Conservation (phyloP, 2,888 invertebrate species). For the Acanthosoma haemorrhoidale region DNA sequence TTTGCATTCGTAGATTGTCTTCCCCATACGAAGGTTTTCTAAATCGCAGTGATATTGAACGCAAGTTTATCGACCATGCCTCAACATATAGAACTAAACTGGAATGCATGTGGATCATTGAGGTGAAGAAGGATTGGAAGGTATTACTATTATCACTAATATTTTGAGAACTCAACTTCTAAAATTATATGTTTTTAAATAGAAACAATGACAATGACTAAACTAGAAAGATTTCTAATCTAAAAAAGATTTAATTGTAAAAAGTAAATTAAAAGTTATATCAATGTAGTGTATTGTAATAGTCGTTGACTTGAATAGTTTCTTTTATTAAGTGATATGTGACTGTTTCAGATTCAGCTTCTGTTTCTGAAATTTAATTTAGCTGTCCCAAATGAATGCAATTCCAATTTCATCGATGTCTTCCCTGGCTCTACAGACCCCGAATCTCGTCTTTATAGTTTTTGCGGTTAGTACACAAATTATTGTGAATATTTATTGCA, state of each 20-base stretch:
- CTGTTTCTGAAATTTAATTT: conserved; percentile 61
- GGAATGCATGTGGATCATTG: conserved; percentile 71
- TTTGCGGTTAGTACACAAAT: conserved; percentile 55
- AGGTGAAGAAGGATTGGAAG: conserved; percentile 59
- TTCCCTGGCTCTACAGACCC: conserved; percentile 62
- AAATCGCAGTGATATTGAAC: conserved; percentile 53
- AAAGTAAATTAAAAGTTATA: too few relatives aligned
- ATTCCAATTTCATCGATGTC: conserved; percentile 68
- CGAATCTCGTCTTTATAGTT: conserved; percentile 58
- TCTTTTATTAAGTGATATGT: too few relatives aligned
- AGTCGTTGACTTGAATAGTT: too few relatives aligned
- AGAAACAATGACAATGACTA: too few relatives aligned
- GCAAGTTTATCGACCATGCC: conserved; percentile 45
- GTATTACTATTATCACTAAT: too few relatives aligned
- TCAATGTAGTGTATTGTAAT: too few relatives aligned
- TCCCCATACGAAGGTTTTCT: conserved; percentile 45
- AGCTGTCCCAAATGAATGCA: conserved; percentile 70
- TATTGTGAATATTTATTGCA: too few relatives aligned
- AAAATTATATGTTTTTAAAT: too few relatives aligned
- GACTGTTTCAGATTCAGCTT: conserved; percentile 57
- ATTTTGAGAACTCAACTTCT: too few relatives aligned
- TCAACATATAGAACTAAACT: conserved; percentile 49
- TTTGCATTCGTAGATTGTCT: conserved; percentile 44
- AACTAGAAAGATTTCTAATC: too few relatives aligned
- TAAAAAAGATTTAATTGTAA: too few relatives aligned